Percentiles rank a stretch among this genome's conserved stretches.
Evolutionary conservation across 2,113 vertebrate genomes (phyloP).

Genomic region (Dryoscopus gambensis): DNA sequence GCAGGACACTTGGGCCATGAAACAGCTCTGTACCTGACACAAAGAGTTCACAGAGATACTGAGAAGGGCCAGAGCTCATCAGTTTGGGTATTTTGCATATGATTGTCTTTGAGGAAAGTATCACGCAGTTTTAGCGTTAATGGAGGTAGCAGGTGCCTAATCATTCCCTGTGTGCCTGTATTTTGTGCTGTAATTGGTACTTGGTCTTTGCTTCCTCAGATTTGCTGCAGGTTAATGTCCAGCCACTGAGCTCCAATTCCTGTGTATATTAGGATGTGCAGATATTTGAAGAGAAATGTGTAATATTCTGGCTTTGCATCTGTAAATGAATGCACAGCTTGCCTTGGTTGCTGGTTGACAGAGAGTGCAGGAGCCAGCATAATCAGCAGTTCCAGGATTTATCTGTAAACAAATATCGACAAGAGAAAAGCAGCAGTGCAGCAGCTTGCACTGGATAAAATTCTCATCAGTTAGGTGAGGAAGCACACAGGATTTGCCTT

Average conservation of each 20-base stretch:
- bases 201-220: neutral
- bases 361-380: neutral
- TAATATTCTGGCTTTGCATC: neutral
- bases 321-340: neutral
- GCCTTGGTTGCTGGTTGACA: neutral
- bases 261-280: neutral
- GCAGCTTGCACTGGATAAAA: neutral
- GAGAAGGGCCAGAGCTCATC: neutral
- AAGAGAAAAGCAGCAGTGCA: neutral
- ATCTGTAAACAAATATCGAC: neutral
- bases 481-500: neutral
- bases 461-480: neutral
- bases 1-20: neutral
- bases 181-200: neutral
- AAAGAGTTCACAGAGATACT: neutral
- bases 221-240: neutral
- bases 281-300: neutral
- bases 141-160: neutral
- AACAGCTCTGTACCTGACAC: neutral
- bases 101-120: neutral
- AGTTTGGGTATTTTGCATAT: neutral
- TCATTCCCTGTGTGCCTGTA: rapidly evolving
- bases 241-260: neutral
- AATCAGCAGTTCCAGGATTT: neutral
- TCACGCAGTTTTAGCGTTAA: neutral